phyloP scores from a whole-genome alignment of 2,888 invertebrate species.

The Horisme vitalbata region DNA sequence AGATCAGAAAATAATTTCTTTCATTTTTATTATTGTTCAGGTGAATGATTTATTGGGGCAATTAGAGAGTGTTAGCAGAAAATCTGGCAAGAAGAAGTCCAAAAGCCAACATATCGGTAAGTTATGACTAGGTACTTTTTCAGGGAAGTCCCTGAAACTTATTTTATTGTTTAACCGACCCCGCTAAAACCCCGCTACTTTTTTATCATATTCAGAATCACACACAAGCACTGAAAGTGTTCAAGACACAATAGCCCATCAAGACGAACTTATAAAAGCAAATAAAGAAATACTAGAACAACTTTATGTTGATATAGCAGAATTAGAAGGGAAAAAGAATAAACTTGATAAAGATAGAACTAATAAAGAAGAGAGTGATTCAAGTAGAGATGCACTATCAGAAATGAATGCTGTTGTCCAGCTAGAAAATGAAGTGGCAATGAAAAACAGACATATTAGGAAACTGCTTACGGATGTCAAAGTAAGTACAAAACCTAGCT shows the following conservation, averaged over 20 bases:
- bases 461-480: conserved; percentile 89
- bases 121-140: conserved; percentile 1
- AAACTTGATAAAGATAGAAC: conserved; percentile 48
- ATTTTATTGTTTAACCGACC: too few relatives aligned
- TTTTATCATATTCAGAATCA: conserved; percentile 45
- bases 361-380: conserved; percentile 64
- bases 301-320: conserved; percentile 63
- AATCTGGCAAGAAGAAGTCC: conserved; percentile 53
- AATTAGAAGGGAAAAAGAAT: conserved; percentile 60
- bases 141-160: too few relatives aligned
- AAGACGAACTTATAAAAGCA: conserved; percentile 73
- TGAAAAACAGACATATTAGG: conserved; percentile 90
- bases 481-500: conserved; percentile 66
- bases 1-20: too few relatives aligned
- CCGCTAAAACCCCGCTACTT: too few relatives aligned
- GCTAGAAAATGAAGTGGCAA: conserved; percentile 80
- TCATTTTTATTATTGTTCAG: conserved; percentile 46
- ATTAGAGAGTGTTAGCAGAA: conserved; percentile 54
- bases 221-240: conserved; percentile 54
- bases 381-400: conserved; percentile 69
- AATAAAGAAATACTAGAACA: conserved; percentile 75
- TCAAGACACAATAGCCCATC: conserved; percentile 63
- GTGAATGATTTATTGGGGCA: conserved; percentile 66
- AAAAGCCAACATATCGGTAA: conserved; percentile 52
- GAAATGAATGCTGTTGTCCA: conserved; percentile 69